Percentiles rank a stretch among this genome's conserved stretches.
Conservation (phyloP, 2,113 vertebrate genomes). For the Mesitornis unicolor region DNA sequence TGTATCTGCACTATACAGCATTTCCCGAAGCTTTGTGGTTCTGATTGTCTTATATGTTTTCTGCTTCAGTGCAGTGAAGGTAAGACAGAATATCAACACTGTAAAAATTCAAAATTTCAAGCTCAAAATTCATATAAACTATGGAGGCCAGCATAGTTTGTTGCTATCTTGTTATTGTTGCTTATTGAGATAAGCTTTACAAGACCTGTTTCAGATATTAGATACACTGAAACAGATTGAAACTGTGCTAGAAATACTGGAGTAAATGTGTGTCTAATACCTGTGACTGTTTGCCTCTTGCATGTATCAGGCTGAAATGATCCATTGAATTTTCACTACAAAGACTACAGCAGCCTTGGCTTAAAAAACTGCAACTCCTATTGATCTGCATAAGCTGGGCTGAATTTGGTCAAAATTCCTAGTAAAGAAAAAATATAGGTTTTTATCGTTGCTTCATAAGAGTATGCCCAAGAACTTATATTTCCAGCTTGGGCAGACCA, state of each 20-base stretch:
- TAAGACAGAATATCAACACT: constrained; percentile 49
- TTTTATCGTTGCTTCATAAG: background rate
- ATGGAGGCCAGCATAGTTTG: background rate
- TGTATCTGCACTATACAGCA: constrained; percentile 84
- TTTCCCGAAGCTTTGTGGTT: constrained; percentile 82
- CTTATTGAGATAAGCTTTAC: background rate
- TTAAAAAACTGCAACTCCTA: background rate
- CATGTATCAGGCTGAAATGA: background rate
- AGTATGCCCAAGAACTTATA: background rate
- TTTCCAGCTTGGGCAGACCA: background rate
- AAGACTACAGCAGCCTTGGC: background rate
- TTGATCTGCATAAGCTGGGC: background rate
- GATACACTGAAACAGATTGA: background rate
- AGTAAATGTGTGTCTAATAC: background rate
- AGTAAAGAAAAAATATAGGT: background rate
- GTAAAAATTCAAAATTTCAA: background rate
- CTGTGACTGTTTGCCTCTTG: background rate
- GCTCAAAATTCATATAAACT: background rate
- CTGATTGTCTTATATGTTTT: constrained; percentile 84
- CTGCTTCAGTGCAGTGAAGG: constrained; percentile 93
- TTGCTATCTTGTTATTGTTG: accelerated
- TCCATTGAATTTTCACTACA: background rate
- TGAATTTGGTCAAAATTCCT: background rate
- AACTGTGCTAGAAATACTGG: background rate
- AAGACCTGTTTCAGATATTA: background rate